Evolutionary conservation across 2,797 vertebrate species (phyloP).

Genomic region (Galago senegalensis): DNA sequence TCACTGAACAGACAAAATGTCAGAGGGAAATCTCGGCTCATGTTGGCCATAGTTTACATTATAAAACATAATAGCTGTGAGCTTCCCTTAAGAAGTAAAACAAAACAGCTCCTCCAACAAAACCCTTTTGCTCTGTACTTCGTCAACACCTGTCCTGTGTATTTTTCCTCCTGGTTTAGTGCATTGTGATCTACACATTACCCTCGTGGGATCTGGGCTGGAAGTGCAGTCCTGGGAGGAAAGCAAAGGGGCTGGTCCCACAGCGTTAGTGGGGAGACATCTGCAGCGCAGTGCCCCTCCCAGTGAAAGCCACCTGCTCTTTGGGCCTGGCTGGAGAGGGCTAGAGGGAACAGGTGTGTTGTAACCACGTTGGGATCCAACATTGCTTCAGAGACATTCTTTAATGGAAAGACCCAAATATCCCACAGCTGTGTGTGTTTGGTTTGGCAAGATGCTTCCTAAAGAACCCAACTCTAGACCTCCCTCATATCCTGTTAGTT

Average conservation of each 20-base stretch:
- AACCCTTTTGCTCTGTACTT: background rate
- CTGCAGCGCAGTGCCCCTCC: background rate
- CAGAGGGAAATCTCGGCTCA: conserved; percentile 33
- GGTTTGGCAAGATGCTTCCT: background rate
- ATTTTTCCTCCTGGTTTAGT: background rate
- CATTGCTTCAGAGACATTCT: background rate
- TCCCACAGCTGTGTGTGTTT: background rate
- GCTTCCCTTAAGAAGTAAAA: conserved; percentile 20
- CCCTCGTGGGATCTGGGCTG: background rate
- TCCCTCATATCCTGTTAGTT: background rate
- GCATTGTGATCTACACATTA: background rate
- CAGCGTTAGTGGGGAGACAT: background rate
- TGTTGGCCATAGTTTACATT: background rate
- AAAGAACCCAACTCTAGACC: background rate
- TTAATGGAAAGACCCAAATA: background rate
- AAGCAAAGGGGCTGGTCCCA: background rate
- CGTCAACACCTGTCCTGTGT: background rate
- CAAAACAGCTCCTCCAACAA: background rate
- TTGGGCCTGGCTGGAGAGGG: background rate
- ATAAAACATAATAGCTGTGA: conserved; percentile 12
- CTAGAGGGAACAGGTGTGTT: background rate
- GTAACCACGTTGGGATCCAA: background rate
- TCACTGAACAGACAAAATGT: conserved; percentile 70
- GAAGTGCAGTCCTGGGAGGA: background rate
- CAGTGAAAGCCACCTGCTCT: background rate